phyloP scores from a whole-genome alignment of 2,888 invertebrate genomes.

The Phalera bucephala region DNA sequence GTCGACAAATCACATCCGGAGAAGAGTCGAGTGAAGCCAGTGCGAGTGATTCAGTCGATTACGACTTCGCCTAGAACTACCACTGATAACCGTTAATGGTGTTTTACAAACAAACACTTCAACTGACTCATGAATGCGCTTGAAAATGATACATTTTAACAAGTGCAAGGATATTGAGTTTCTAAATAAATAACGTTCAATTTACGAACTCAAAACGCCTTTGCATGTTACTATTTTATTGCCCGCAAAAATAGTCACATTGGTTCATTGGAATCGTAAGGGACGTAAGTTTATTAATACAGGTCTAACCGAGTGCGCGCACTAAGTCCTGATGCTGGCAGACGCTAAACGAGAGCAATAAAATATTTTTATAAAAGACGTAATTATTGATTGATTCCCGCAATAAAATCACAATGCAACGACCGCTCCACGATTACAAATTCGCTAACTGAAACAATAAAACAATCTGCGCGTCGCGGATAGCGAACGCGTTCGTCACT shows the following conservation, averaged over 20 bases:
- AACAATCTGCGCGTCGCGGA: conserved; percentile 57
- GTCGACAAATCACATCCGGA: conserved; percentile 82
- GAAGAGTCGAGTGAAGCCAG: conserved; percentile 56
- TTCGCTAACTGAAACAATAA: conserved; percentile 72
- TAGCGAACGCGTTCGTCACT: conserved; percentile 67
- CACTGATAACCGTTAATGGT: conserved; percentile 59
- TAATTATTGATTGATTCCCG: conserved; percentile 3
- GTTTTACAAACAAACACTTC: conserved; percentile 41
- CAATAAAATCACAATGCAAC: conserved; percentile 44
- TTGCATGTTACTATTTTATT: conserved; percentile 36
- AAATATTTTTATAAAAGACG: neutral
- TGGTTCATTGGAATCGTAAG: conserved; percentile 38
- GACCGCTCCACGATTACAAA: conserved; percentile 64
- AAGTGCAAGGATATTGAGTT: too few relatives aligned
- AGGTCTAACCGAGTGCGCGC: conserved; percentile 17
- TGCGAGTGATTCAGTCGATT: conserved; percentile 71
- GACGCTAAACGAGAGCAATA: conserved; percentile 2
- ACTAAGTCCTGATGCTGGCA: conserved; percentile 16
- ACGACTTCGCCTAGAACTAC: conserved; percentile 51
- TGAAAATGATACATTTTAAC: conserved; percentile 6
- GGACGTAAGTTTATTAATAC: conserved; percentile 33
- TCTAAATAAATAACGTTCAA: too few relatives aligned
- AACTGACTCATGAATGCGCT: conserved; percentile 23
- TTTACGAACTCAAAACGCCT: too few relatives aligned
- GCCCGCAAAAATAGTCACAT: conserved; percentile 44